A percentile compares a stretch with the other conserved stretches of the same genome.
Conservation (phyloP, 2,113 vertebrate genomes). For the Otolemur garnettii region DNA sequence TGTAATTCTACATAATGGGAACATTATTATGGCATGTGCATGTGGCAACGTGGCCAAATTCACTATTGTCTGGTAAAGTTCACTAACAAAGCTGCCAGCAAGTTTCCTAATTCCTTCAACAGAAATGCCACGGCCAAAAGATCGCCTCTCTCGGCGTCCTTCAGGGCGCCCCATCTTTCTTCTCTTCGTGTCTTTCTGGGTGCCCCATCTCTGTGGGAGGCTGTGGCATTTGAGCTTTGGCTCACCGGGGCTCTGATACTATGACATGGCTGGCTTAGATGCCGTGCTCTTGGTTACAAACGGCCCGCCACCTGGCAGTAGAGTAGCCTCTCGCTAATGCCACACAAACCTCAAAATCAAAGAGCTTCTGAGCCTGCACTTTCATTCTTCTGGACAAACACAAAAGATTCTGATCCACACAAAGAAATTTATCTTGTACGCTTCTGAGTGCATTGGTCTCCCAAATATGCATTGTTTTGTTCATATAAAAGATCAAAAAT, state of each 20-base stretch:
- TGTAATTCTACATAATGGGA: too few relatives aligned
- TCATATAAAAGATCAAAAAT: slow-evolving; percentile 84
- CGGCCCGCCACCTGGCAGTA: slow-evolving; percentile 72
- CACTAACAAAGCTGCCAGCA: background rate
- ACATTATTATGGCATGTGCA: background rate
- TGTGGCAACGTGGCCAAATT: background rate
- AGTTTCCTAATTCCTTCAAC: background rate
- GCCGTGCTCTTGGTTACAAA: slow-evolving; percentile 1
- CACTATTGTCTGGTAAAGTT: background rate
- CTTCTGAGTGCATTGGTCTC: slow-evolving; percentile 79
- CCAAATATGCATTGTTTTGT: slow-evolving; percentile 83
- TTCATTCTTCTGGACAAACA: slow-evolving; percentile 79
- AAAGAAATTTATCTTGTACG: slow-evolving; percentile 80
- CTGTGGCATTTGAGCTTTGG: background rate
- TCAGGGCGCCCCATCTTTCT: background rate
- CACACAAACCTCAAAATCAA: slow-evolving; percentile 76
- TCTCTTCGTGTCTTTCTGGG: fast-evolving
- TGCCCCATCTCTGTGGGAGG: background rate
- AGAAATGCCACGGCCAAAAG: fast-evolving
- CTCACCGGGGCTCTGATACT: background rate
- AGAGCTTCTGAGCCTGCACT: slow-evolving; percentile 79
- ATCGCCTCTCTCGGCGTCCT: fast-evolving
- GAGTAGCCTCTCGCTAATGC: slow-evolving; percentile 63
- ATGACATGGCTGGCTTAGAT: background rate
- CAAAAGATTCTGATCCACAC: slow-evolving; percentile 73